These are phyloP conservation scores for Pyrocoelia pectoralis DNA, from an alignment of 2,888 invertebrate species.

Conservation along the genomic window DNA sequence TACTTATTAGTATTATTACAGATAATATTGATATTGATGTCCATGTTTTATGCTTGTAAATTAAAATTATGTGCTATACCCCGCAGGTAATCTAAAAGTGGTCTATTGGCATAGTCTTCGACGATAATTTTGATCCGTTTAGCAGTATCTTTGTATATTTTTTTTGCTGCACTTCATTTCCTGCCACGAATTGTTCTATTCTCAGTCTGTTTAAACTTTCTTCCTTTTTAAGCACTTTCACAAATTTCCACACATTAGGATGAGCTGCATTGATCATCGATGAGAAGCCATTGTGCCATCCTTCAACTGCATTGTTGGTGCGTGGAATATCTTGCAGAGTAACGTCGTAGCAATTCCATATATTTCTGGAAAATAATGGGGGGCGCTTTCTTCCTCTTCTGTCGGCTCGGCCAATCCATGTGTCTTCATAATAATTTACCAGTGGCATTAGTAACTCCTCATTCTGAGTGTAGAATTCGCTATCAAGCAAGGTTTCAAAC, in stretches of 20 bases:
- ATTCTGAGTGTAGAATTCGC: constrained; percentile 10
- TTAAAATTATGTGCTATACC: constrained; percentile 13
- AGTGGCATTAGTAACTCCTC: constrained; percentile 7
- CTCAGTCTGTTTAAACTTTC: constrained; percentile 7
- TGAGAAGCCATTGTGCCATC: constrained; percentile 2
- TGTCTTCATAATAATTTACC: constrained; percentile 4
- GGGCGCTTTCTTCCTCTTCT: constrained; percentile 1
- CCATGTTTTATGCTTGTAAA: constrained; percentile 1
- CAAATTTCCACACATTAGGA: constrained; percentile 10
- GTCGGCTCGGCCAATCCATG: background rate
- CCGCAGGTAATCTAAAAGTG: constrained; percentile 8
- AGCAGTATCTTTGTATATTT: constrained; percentile 11
- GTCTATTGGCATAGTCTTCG: constrained; percentile 7
- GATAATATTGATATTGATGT: too few relatives aligned
- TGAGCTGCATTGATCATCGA: constrained; percentile 11
- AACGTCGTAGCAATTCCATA: constrained; percentile 2
- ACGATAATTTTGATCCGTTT: constrained; percentile 4
- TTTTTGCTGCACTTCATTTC: constrained; percentile 6
- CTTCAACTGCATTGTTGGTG: constrained; percentile 12
- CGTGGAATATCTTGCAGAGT: background rate
- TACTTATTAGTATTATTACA: too few relatives aligned
- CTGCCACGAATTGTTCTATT: constrained; percentile 6
- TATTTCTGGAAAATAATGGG: background rate
- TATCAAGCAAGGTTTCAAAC: constrained; percentile 5
- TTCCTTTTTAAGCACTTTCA: constrained; percentile 13